Evolutionary conservation across 2,888 invertebrate species (phyloP).

Genomic region (Cerceris rybyensis): DNA sequence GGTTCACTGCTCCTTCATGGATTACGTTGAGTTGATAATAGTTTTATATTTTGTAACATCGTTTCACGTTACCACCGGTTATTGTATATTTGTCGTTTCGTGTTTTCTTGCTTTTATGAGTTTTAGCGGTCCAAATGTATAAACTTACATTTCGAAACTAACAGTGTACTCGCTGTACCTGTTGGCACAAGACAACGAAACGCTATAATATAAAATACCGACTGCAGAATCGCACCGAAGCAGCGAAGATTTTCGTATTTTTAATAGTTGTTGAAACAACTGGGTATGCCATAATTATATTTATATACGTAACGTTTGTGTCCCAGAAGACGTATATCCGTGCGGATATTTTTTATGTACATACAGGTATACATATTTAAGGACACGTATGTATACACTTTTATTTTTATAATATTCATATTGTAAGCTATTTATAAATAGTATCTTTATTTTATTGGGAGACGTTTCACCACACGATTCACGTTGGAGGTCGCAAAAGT

Average conservation of each 20-base stretch:
- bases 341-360: conserved; percentile 39
- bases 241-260: conserved; percentile 24
- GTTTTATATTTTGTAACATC: conserved; percentile 2
- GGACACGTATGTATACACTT: conserved; percentile 24
- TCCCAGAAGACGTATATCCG: conserved; percentile 32
- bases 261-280: conserved; percentile 28
- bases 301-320: conserved; percentile 23
- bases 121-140: conserved; percentile 8
- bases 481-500: neutral
- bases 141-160: conserved; percentile 25
- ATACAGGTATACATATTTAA: conserved; percentile 17
- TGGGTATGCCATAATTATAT: conserved; percentile 44
- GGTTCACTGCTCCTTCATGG: neutral
- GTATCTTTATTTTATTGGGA: conserved; percentile 24
- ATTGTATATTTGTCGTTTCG: conserved; percentile 12
- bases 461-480: conserved; percentile 1
- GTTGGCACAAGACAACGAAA: conserved; percentile 10
- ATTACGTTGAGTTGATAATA: neutral
- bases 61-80: neutral
- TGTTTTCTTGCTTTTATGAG: conserved; percentile 3
- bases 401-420: conserved; percentile 53
- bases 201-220: conserved; percentile 22
- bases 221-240: conserved; percentile 24
- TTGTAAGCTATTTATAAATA: conserved; percentile 39
- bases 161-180: conserved; percentile 41